These are phyloP conservation scores for Acholoe squamosa DNA, from an alignment of 2,888 invertebrate genomes.

Conservation along the genomic window DNA sequence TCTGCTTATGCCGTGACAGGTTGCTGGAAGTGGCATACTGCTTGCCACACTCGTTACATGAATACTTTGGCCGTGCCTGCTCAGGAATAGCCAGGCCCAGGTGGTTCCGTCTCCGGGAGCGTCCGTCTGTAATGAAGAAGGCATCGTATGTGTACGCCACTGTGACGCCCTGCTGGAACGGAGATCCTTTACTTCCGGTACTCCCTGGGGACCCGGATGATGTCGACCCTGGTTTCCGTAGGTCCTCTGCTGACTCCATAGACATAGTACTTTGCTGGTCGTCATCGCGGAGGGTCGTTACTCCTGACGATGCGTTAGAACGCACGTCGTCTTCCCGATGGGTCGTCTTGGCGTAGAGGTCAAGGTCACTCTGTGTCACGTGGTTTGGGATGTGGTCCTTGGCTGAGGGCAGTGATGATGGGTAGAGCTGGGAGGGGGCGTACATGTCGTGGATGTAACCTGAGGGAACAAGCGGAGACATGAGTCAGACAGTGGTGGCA, in stretches of 20 bases:
- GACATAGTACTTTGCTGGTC: constrained; percentile 43
- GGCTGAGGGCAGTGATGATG: constrained; percentile 50
- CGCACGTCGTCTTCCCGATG: constrained; percentile 47
- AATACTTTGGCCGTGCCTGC: constrained; percentile 85
- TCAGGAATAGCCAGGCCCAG: constrained; percentile 58
- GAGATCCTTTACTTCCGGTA: background rate
- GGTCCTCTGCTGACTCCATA: constrained; percentile 48
- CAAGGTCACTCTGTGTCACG: constrained; percentile 14
- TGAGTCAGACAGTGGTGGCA: constrained; percentile 24
- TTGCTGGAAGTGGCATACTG: constrained; percentile 96
- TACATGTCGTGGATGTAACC: constrained; percentile 61
- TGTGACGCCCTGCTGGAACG: constrained; percentile 74
- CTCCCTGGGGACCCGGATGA: constrained; percentile 1
- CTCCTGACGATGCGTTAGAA: constrained; percentile 37
- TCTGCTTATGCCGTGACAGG: constrained; percentile 94
- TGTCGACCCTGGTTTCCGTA: background rate
- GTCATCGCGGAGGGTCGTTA: background rate
- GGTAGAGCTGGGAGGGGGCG: constrained; percentile 58
- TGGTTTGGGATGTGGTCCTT: constrained; percentile 37
- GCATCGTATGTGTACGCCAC: constrained; percentile 85
- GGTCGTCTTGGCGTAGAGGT: constrained; percentile 54
- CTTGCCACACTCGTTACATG: constrained; percentile 94
- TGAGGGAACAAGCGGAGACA: background rate
- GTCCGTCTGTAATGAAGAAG: constrained; percentile 87
- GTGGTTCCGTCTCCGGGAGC: constrained; percentile 83